Percentiles rank a stretch among this genome's conserved stretches.
These are phyloP conservation scores for Neopipo cinnamomea DNA, from an alignment of 2,113 vertebrate genomes.

Conservation along the genomic window DNA sequence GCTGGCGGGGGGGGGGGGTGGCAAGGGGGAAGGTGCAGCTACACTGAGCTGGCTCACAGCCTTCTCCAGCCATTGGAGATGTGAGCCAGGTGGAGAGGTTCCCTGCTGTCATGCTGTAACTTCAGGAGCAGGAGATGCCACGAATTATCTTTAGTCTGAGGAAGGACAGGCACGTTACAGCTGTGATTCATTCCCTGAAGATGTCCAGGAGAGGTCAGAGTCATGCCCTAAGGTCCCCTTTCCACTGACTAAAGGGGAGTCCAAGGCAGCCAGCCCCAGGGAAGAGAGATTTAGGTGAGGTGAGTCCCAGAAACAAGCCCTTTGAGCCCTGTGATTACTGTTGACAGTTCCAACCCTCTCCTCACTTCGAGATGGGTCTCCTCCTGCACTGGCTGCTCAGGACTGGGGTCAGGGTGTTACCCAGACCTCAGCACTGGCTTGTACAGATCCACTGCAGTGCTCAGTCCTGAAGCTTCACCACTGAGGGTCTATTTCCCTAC, in stretches of 20 bases:
- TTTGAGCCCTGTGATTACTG: not conserved
- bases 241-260: not conserved
- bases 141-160: not conserved
- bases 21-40: not conserved
- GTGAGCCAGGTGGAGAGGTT: not conserved
- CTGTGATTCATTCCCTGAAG: not conserved
- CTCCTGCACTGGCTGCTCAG: not conserved
- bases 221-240: not conserved
- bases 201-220: not conserved
- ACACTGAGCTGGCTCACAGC: not conserved
- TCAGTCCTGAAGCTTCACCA: not conserved
- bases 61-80: fast-evolving
- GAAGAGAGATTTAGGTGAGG: not conserved
- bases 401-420: not conserved
- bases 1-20: not conserved
- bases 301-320: not conserved
- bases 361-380: fast-evolving
- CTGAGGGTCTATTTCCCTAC: not conserved
- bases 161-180: not conserved
- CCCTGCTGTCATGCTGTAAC: not conserved
- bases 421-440: not conserved
- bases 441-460: not conserved
- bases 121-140: not conserved
- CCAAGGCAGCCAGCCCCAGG: not conserved
- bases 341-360: not conserved